Evolutionary conservation across 2,113 vertebrate species (phyloP).

Genomic region (Lichenostomus cassidix): DNA sequence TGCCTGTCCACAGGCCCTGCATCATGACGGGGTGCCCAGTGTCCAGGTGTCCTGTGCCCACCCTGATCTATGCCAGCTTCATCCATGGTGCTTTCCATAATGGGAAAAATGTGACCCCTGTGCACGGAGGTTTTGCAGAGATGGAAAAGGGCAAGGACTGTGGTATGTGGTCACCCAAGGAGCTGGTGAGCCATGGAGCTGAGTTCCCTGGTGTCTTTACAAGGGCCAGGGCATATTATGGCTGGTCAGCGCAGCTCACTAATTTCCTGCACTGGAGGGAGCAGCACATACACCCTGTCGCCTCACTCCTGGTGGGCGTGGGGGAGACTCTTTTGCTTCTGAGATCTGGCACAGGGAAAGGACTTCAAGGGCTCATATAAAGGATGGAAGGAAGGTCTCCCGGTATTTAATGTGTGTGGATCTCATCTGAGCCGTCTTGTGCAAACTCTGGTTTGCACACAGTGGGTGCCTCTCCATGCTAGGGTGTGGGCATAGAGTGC

Average conservation of each 20-base stretch:
- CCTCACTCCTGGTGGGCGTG: neutral
- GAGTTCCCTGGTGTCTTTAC: rapidly evolving
- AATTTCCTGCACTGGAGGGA: neutral
- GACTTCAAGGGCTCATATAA: rapidly evolving
- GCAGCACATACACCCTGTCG: rapidly evolving
- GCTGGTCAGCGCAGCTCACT: neutral
- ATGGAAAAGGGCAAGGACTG: neutral
- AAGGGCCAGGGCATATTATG: rapidly evolving
- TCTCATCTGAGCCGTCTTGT: neutral
- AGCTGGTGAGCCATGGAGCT: rapidly evolving
- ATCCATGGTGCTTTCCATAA: neutral
- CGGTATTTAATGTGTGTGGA: neutral
- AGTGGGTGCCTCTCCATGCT: rapidly evolving
- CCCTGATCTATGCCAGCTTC: neutral
- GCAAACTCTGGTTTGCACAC: neutral
- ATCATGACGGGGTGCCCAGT: neutral
- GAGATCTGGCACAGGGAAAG: rapidly evolving
- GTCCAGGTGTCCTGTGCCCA: neutral
- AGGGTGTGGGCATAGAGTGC: neutral
- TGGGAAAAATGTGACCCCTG: neutral
- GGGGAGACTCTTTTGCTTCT: neutral
- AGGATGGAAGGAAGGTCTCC: neutral
- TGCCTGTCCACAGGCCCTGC: neutral
- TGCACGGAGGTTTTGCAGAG: rapidly evolving
- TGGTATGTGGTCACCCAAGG: neutral